phyloP scores from a whole-genome alignment of 2,888 invertebrate genomes.

The Ochropleura leucogaster region DNA sequence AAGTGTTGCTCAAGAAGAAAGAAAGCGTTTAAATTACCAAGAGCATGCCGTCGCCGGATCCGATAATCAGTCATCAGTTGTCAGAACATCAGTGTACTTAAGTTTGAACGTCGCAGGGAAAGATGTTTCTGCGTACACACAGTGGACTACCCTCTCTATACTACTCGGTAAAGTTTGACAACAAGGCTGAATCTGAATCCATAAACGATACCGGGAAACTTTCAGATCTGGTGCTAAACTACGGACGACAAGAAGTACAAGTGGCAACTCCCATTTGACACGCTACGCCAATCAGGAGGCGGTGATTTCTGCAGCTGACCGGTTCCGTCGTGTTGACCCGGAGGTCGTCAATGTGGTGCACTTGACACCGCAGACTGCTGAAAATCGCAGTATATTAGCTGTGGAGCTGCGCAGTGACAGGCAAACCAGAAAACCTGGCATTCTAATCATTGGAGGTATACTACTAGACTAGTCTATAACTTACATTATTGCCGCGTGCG shows the following conservation, averaged over 20 bases:
- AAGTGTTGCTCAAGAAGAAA: background rate
- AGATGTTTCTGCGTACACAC: background rate
- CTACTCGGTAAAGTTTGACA: background rate
- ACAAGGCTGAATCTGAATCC: background rate
- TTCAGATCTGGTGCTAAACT: conserved; percentile 84
- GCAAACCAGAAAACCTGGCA: conserved; percentile 83
- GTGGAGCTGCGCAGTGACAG: conserved; percentile 84
- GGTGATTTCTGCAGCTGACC: conserved; percentile 65
- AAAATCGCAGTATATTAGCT: conserved; percentile 80
- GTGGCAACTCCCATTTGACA: conserved; percentile 65
- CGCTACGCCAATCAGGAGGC: conserved; percentile 73
- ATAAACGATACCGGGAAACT: background rate
- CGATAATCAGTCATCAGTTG: too few species aligned
- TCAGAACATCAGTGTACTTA: background rate
- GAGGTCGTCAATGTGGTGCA: conserved; percentile 75
- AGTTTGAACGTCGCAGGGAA: background rate
- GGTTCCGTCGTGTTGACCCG: conserved; percentile 72
- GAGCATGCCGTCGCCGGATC: background rate
- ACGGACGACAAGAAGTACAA: conserved; percentile 74
- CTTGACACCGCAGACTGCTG: conserved; percentile 75
- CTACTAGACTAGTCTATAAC: conserved; percentile 7
- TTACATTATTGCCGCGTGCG: background rate
- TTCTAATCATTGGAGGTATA: conserved; percentile 82
- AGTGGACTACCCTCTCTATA: background rate
- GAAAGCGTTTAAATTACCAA: background rate